These are phyloP conservation scores for Larimichthys polyactis DNA, from an alignment of 2,113 vertebrate genomes.

Conservation along the genomic window DNA sequence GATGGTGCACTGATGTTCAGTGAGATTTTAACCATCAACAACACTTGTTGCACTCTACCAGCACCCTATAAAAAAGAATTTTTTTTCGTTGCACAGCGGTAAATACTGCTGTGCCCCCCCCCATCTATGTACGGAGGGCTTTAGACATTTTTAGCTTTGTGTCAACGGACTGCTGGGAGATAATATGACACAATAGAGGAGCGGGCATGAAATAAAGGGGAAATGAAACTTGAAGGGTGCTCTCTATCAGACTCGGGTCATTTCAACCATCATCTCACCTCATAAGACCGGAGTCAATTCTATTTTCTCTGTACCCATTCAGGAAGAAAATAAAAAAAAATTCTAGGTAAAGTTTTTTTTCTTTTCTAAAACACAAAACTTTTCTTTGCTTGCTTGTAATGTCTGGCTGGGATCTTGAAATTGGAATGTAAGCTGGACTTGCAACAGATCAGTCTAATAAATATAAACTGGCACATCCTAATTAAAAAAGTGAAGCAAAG, in stretches of 20 bases:
- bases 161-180: not conserved
- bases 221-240: conserved; percentile 8
- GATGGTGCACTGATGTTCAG: not conserved
- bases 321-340: not conserved
- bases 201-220: not conserved
- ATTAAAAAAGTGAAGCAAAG: conserved; percentile 50
- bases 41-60: not conserved
- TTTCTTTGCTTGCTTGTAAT: not conserved
- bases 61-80: not conserved
- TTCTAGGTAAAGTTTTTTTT: not conserved
- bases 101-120: not conserved
- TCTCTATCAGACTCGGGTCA: not conserved
- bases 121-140: not conserved
- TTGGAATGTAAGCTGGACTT: not conserved
- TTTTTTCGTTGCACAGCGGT: not conserved
- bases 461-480: conserved; percentile 15
- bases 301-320: not conserved
- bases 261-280: conserved; percentile 12
- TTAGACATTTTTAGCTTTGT: not conserved
- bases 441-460: not conserved
- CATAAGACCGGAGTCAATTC: not conserved
- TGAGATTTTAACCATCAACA: not conserved
- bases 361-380: not conserved
- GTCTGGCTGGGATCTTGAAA: conserved; percentile 6
- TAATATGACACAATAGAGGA: not conserved